A percentile compares a stretch with the other conserved stretches of the same genome.
Evolutionary conservation across 37 sponge, comb jelly and placozoan species (phyloP).

Genomic region (Oopsacas minuta): DNA sequence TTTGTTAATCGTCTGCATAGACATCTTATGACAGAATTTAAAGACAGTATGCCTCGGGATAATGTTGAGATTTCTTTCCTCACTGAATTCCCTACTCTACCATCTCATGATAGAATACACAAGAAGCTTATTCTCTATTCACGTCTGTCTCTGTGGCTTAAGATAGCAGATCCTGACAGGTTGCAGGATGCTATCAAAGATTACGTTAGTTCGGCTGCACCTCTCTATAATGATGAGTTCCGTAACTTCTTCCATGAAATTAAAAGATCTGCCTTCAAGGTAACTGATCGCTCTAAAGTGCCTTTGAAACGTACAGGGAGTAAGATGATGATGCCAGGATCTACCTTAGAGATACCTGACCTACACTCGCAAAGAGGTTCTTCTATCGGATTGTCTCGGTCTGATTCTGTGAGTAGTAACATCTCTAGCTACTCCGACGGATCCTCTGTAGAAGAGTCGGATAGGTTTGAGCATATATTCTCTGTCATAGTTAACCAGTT

Average conservation of each 20-base stretch:
- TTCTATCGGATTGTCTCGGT: background rate
- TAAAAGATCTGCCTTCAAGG: background rate
- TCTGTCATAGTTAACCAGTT: slow-evolving; percentile 37
- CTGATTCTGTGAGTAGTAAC: background rate
- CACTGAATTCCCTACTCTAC: background rate
- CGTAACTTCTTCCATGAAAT: background rate
- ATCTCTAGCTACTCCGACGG: background rate
- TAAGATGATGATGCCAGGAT: background rate
- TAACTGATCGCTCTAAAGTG: background rate
- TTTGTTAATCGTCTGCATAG: background rate
- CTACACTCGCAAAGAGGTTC: background rate
- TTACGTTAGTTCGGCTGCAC: background rate
- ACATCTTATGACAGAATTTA: background rate
- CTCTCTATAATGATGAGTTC: background rate
- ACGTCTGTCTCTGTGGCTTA: background rate
- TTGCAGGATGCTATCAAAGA: background rate
- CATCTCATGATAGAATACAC: background rate
- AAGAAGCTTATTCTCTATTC: background rate
- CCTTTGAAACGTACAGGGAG: background rate
- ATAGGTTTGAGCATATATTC: slow-evolving; percentile 34
- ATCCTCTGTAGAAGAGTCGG: background rate
- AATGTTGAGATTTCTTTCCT: background rate
- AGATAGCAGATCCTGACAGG: background rate
- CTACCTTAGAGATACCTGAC: background rate
- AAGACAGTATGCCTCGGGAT: background rate